phyloP scores from a whole-genome alignment of 2,888 invertebrate genomes.

The Cheilosia vulpina region DNA sequence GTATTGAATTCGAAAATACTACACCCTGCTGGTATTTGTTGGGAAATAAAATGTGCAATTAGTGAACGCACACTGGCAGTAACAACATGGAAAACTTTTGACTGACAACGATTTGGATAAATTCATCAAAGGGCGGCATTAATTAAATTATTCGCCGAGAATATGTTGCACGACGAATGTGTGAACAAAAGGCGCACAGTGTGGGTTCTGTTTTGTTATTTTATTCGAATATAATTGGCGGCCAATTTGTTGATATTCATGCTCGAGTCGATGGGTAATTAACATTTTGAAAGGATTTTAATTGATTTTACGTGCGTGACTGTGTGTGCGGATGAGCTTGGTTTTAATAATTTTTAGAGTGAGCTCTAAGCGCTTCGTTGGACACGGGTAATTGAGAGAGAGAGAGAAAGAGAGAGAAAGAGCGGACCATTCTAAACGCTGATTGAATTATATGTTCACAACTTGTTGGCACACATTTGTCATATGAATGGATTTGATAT shows the following conservation, averaged over 20 bases:
- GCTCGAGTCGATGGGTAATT: conserved; percentile 33
- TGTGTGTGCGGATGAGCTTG: conserved; percentile 28
- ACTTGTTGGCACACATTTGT: neutral
- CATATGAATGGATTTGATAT: neutral
- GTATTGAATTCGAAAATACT: neutral
- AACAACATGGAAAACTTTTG: conserved; percentile 3
- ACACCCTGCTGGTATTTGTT: neutral
- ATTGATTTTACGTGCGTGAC: conserved; percentile 40
- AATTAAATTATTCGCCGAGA: conserved; percentile 22
- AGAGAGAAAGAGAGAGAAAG: neutral
- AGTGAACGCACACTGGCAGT: neutral
- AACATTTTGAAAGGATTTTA: conserved; percentile 57
- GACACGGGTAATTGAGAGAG: conserved; percentile 1
- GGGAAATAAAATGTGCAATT: neutral
- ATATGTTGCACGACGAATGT: conserved; percentile 50
- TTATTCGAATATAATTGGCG: conserved; percentile 49
- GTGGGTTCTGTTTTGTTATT: neutral
- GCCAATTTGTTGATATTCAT: conserved; percentile 63
- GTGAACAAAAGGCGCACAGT: conserved; percentile 40
- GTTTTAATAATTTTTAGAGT: conserved; percentile 32
- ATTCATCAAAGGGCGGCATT: conserved; percentile 9
- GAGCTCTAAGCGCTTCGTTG: neutral
- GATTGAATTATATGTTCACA: conserved; percentile 1
- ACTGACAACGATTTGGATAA: neutral
- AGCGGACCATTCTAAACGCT: neutral